Percentiles rank a stretch among this genome's conserved stretches.
Conservation (phyloP, 2,888 invertebrate genomes). For the Chironomus tentans region DNA sequence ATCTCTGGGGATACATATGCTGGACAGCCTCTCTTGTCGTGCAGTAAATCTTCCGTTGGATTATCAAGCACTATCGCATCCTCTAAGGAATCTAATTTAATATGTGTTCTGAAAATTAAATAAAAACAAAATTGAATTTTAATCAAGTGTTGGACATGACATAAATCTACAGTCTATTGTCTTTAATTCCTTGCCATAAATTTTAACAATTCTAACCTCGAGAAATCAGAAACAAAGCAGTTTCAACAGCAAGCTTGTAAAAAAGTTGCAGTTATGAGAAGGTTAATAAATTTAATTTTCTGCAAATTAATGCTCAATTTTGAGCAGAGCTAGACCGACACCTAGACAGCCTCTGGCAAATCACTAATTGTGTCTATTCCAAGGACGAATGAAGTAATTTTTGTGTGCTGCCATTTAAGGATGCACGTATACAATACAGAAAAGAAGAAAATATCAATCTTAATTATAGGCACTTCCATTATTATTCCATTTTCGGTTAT, state of each 20-base stretch:
- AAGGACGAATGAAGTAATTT: neutral
- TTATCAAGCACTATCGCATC: conserved; percentile 81
- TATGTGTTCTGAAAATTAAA: conserved; percentile 61
- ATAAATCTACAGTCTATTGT: neutral
- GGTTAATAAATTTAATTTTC: neutral
- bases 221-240: too few species aligned
- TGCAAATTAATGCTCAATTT: neutral
- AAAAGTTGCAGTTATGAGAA: neutral
- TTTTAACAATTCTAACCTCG: neutral
- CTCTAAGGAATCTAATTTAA: conserved; percentile 80
- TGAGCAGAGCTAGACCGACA: too few species aligned
- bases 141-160: neutral
- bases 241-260: too few species aligned
- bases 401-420: neutral
- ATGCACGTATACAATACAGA: neutral
- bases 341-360: neutral
- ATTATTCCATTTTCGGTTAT: too few species aligned
- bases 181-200: too few species aligned
- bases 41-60: conserved; percentile 69
- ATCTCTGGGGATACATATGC: conserved; percentile 94
- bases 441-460: neutral
- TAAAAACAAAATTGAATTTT: conserved; percentile 9
- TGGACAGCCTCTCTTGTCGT: conserved; percentile 87
- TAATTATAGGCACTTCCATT: neutral
- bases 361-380: neutral